Evolutionary conservation across 2,797 vertebrate genomes (phyloP).

Genomic region (Pangasius krempfi): DNA sequence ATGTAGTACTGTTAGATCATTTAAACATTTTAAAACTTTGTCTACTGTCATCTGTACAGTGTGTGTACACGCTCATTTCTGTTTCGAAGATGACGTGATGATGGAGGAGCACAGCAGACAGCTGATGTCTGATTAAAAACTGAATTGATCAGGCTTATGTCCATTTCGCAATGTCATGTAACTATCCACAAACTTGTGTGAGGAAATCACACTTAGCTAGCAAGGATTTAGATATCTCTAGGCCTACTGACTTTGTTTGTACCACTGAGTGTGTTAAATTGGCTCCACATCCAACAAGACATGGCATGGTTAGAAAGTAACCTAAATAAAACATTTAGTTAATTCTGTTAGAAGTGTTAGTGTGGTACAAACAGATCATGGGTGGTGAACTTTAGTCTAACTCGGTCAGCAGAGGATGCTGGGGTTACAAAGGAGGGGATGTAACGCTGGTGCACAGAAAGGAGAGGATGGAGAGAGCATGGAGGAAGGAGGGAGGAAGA

Average conservation of each 20-base stretch:
- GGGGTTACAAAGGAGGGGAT: neutral
- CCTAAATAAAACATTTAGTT: neutral
- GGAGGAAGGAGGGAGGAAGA: constrained; percentile 26
- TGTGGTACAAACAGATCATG: neutral
- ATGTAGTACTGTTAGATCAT: neutral
- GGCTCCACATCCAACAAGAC: neutral
- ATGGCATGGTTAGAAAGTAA: neutral
- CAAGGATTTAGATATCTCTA: neutral
- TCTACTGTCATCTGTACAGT: neutral
- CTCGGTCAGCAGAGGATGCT: constrained; percentile 26
- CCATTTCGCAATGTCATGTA: neutral
- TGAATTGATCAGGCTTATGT: neutral
- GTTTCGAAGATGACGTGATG: neutral
- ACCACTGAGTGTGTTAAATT: neutral
- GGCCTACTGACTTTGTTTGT: neutral
- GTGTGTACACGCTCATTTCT: neutral
- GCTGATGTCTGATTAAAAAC: neutral
- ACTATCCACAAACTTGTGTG: neutral
- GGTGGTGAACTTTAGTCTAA: neutral
- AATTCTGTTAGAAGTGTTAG: neutral
- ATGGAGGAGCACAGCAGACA: neutral
- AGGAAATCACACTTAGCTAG: neutral
- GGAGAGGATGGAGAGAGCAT: constrained; percentile 22
- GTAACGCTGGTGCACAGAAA: constrained; percentile 9
- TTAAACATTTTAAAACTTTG: neutral